phyloP scores from a whole-genome alignment of 2,797 vertebrate genomes.

The Tragopan temminckii region DNA sequence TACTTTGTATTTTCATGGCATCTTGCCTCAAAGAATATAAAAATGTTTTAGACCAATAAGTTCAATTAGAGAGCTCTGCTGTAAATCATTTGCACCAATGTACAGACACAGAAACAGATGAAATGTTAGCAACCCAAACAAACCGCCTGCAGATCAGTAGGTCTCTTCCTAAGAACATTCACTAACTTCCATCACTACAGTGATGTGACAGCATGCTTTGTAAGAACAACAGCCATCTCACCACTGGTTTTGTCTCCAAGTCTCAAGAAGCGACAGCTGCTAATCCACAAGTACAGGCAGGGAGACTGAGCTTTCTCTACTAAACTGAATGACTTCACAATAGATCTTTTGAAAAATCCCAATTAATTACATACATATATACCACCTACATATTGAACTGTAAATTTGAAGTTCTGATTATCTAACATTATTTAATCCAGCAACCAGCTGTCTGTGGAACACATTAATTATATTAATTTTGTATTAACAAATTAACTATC shows the following conservation, averaged over 20 bases:
- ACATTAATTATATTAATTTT: background rate
- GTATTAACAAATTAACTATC: background rate
- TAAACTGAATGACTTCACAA: background rate
- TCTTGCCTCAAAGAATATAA: background rate
- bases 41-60: background rate
- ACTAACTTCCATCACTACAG: background rate
- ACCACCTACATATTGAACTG: background rate
- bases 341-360: background rate
- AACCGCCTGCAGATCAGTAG: background rate
- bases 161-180: background rate
- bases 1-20: background rate
- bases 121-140: background rate
- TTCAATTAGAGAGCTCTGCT: background rate
- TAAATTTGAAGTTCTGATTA: background rate
- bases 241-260: background rate
- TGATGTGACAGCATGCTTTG: background rate
- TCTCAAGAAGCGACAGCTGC: background rate
- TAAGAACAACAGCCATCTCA: background rate
- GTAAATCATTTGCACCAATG: background rate
- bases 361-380: background rate
- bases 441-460: background rate
- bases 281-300: background rate
- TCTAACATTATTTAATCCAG: background rate
- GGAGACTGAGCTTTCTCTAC: background rate
- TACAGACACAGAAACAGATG: background rate